Evolutionary conservation across 1,140 invertebrate species (phyloP).

Genomic region (Heliothis virescens): DNA sequence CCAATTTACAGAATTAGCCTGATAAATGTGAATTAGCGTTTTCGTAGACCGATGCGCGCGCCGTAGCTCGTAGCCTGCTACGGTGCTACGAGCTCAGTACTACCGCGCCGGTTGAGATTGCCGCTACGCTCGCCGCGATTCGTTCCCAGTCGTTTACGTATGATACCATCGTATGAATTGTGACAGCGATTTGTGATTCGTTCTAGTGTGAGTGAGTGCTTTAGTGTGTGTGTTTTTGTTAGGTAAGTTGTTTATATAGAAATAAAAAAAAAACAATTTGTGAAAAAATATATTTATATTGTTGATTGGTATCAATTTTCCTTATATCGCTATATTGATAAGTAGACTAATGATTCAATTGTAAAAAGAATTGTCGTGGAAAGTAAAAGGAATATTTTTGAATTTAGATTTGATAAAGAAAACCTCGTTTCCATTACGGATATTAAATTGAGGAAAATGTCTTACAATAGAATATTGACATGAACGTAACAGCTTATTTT

Average conservation of each 20-base stretch:
- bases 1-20: slow-evolving; percentile 82
- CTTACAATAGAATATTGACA: background rate
- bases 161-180: slow-evolving; percentile 39
- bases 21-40: slow-evolving; percentile 83
- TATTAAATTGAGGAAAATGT: slow-evolving; percentile 18
- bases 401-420: background rate
- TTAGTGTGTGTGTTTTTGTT: slow-evolving; percentile 36
- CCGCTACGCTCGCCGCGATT: slow-evolving; percentile 49
- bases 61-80: slow-evolving; percentile 64
- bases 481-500: too few species aligned
- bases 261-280: too few species aligned
- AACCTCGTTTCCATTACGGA: background rate
- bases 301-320: background rate
- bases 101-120: slow-evolving; percentile 47
- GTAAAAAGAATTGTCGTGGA: background rate
- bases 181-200: slow-evolving; percentile 50
- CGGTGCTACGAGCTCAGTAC: slow-evolving; percentile 65
- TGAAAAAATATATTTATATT: background rate
- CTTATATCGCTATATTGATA: background rate
- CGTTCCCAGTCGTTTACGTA: slow-evolving; percentile 37
- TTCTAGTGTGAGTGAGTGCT: slow-evolving; percentile 41
- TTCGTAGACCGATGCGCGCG: slow-evolving; percentile 78
- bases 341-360: background rate
- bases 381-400: background rate
- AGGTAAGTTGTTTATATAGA: slow-evolving; percentile 39